These are phyloP conservation scores for Pituophis catenifer DNA, from an alignment of 2,113 vertebrate genomes.

Conservation along the genomic window DNA sequence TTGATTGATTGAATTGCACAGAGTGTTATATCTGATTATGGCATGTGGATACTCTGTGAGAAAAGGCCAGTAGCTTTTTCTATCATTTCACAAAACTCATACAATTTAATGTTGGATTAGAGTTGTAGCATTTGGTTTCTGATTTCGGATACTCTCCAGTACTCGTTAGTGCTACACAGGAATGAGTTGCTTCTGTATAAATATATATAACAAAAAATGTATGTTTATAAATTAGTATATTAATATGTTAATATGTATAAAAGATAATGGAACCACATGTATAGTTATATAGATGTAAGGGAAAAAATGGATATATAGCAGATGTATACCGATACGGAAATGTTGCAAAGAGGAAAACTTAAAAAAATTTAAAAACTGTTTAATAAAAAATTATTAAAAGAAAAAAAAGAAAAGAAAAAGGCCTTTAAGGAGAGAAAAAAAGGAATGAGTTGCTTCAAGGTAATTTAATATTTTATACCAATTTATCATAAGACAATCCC, in stretches of 20 bases:
- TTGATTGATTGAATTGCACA: background rate
- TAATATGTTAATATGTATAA: too few relatives aligned
- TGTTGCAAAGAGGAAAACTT: too few relatives aligned
- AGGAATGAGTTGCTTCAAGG: background rate
- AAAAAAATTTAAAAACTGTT: too few relatives aligned
- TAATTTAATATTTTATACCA: background rate
- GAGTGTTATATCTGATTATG: background rate
- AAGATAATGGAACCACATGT: too few relatives aligned
- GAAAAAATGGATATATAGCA: too few relatives aligned
- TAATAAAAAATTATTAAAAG: too few relatives aligned
- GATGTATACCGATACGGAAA: too few relatives aligned
- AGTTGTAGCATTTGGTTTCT: background rate
- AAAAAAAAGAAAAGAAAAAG: background rate
- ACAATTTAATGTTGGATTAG: background rate
- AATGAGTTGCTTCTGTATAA: background rate
- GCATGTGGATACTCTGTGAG: background rate
- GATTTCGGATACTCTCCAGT: background rate
- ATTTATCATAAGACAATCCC: too few relatives aligned
- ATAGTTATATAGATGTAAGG: too few relatives aligned
- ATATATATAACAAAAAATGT: too few relatives aligned
- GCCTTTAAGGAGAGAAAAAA: too few relatives aligned
- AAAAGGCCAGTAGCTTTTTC: background rate
- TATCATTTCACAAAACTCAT: background rate
- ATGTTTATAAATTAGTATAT: too few relatives aligned
- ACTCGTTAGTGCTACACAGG: background rate